Evolutionary conservation across 2,113 vertebrate species (phyloP).

Genomic region (Stegastes partitus): DNA sequence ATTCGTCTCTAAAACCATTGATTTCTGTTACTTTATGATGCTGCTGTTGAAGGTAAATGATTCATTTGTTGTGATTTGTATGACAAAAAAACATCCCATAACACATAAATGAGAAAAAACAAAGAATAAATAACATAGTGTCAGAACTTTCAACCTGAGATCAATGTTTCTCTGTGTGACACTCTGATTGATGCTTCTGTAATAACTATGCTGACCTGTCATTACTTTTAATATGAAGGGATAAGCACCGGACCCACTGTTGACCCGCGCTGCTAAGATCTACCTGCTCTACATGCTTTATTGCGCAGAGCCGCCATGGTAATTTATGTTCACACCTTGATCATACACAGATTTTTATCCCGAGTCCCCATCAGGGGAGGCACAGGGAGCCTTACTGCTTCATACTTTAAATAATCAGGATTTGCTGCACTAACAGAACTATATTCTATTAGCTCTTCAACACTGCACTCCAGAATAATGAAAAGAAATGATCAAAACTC

Average conservation of each 20-base stretch:
- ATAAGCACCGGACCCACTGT: conserved; percentile 36
- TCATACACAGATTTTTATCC: conserved; percentile 33
- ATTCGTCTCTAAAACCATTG: no score
- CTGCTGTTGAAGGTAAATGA: no score
- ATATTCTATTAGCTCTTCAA: neutral
- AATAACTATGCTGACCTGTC: conserved; percentile 33
- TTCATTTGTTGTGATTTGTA: no score
- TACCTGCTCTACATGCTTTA: conserved; percentile 49
- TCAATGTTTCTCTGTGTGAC: neutral
- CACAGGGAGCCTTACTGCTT: neutral
- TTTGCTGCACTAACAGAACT: neutral
- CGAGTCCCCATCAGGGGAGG: neutral
- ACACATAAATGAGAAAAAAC: no score
- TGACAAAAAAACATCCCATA: no score
- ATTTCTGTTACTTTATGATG: no score
- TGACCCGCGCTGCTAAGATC: conserved; percentile 35
- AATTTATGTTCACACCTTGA: conserved; percentile 51
- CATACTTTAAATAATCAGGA: neutral
- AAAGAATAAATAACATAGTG: neutral
- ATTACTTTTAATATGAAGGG: conserved; percentile 51
- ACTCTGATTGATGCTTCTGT: conserved; percentile 19
- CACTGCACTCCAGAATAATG: neutral
- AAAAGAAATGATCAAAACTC: neutral
- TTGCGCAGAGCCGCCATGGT: conserved; percentile 24
- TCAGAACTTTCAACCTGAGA: neutral